A percentile compares a stretch with the other conserved stretches of the same genome.
Evolutionary conservation across 2,888 invertebrate species (phyloP).

Genomic region (Dusona sp.): DNA sequence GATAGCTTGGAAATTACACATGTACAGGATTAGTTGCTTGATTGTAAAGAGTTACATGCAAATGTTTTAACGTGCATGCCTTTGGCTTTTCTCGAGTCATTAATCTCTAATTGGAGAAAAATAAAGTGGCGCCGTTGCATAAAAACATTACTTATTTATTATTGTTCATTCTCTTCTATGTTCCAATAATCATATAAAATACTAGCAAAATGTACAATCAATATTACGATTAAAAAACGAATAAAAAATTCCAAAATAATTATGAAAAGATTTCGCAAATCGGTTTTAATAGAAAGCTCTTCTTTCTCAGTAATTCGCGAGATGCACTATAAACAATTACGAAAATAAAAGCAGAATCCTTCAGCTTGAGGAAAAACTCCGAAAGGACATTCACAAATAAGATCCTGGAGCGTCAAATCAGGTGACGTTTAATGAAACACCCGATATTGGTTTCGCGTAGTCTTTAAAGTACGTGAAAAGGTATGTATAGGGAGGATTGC

Average conservation of each 20-base stretch:
- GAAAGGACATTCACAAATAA: background rate
- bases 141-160: background rate
- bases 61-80: background rate
- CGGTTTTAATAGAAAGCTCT: too few species aligned
- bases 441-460: background rate
- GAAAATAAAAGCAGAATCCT: background rate
- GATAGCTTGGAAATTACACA: background rate
- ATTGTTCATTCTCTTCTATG: background rate
- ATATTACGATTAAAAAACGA: background rate
- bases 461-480: constrained; percentile 13
- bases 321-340: background rate
- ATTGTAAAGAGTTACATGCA: background rate
- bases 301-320: background rate
- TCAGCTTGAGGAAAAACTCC: background rate
- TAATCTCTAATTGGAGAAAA: background rate
- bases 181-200: background rate
- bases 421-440: background rate
- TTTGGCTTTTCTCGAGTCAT: background rate
- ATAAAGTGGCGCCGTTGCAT: background rate
- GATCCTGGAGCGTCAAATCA: background rate
- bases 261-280: background rate
- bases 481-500: background rate
- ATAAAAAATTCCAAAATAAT: background rate
- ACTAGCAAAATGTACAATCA: background rate
- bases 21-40: background rate